A percentile compares a stretch with the other conserved stretches of the same genome.
Conservation (phyloP, 2,888 invertebrate genomes). For the Cheilosia vernalis region DNA sequence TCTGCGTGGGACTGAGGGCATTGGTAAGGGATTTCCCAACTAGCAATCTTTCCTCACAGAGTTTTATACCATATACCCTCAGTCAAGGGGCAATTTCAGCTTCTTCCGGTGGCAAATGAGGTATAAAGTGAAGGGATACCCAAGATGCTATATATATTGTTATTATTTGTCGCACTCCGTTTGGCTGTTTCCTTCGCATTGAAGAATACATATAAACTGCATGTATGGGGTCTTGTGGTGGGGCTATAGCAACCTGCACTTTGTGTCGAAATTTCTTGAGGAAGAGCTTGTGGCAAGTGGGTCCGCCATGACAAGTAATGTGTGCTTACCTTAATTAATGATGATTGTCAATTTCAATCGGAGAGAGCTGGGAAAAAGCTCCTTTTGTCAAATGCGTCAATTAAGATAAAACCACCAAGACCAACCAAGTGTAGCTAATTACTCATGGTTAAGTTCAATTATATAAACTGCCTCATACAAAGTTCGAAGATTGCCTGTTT, state of each 20-base stretch:
- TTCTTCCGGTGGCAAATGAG: slow-evolving; percentile 53
- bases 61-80: slow-evolving; percentile 34
- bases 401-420: too few relatives aligned
- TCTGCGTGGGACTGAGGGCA: not conserved
- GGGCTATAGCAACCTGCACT: not conserved
- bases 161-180: slow-evolving; percentile 49
- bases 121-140: slow-evolving; percentile 7
- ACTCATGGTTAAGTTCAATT: too few relatives aligned
- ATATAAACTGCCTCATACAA: too few relatives aligned
- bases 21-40: slow-evolving; percentile 58
- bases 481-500: too few relatives aligned
- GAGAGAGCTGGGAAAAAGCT: not conserved
- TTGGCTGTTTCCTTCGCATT: slow-evolving; percentile 20
- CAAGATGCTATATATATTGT: not conserved
- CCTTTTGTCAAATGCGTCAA: not conserved
- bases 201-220: not conserved
- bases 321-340: slow-evolving; percentile 10
- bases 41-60: slow-evolving; percentile 63
- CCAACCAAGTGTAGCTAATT: too few relatives aligned
- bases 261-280: not conserved
- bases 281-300: slow-evolving; percentile 27
- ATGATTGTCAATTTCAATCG: slow-evolving; percentile 6
- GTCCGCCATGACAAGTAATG: slow-evolving; percentile 38
- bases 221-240: not conserved
- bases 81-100: slow-evolving; percentile 58